Evolutionary conservation across 1,140 invertebrate genomes (phyloP), one percentile per base, ranked within the genome.

Genomic region (Mactra quadrangularis): DNA sequence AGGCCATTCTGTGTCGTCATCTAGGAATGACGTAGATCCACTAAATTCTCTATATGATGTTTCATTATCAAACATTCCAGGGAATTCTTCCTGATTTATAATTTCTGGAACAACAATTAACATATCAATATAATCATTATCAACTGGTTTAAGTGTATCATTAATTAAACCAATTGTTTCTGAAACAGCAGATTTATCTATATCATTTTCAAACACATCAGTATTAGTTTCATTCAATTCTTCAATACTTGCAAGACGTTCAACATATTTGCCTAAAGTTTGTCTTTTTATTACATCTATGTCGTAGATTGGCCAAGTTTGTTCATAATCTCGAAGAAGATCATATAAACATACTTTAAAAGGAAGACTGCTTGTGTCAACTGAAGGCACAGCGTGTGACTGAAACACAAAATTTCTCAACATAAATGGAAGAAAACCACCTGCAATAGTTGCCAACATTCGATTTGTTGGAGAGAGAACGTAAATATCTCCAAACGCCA

Each of bases 351-450:
- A 78, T 9, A 78, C 27, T 57, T 78, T 64, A 41, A 78, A 78
- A 17, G 29, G 47, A 13, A 66, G 41, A 31, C 47, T 57, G 1
- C 15, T 27, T 38, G 62, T 78, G 31, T 78, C 76, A 7, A 78
- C n/a, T 7, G 9, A 0, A 11, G 60, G 35, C 11, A 68, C 31
- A 13, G 62, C n/a, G 19, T 78, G 76, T 7, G 60, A 31, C 35
- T 68, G 45, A 27, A 78, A 68, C 3, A 78, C 60, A 33, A 78
- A 19, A 27, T 78, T 78, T 57, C 50, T 66, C 19, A 87, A 57
- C 45, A 87, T 75, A 17, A 68, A 85, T 13, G 86, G 86, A 9
- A 85, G 4, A 52, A 85, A 81, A 45, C 83, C 83, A 22, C 83
- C 83, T 31, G 83, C 83, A 15, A 85, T 38, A 19, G 83, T 66